Base-by-base conservation (phyloP, 2,113 vertebrate species). In the Probosciger aterrimus region DNA sequence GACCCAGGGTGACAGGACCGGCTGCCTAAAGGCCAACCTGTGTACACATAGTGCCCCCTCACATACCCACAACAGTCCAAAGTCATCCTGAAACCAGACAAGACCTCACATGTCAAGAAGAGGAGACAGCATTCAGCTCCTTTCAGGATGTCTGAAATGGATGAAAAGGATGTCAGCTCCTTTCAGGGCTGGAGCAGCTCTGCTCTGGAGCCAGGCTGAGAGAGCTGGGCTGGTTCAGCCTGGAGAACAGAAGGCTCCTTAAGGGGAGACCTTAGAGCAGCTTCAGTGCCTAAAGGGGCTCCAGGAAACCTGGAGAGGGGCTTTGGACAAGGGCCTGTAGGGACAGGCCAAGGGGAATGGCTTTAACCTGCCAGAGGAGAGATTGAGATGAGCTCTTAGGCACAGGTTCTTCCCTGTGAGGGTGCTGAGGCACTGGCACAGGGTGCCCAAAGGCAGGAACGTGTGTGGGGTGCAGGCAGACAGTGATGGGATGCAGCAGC, bases 401-500 rank as follows among this genome's bases (percentile, higher is more conserved):
- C 55, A n/a, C 5, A 57, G n/a, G 55, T 9, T 23, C 33, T n/a
- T n/a, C 33, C 33, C 33, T n/a, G 55, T 23, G 55, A 59, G 33
- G 33, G 20, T n/a, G 55, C 52, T 19, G 30, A 55, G 52, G 28
- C 10, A 15, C 63, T 52, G 37, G 35, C 43, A 62, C 43, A 12
- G 7, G 3, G 7, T 7, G 2, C 30, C 18, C 2, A 0, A 13
- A 16, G 68, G 44, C 30, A 46, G 17, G 62, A 7, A 59, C 22
- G 20, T 2, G 2, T 16, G 24, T 9, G 27, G 14, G 9, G 6
- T 4, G 1, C 41, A 35, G 64, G 27, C 39, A 55, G 64, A 35
- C 1, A 0, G 7, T 1, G 3, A 27, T 4, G 31, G 37, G 10
- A 63, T 33, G 13, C 28, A 41, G 63, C 24, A 4, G 18, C 3